phyloP scores from a whole-genome alignment of 1,140 invertebrate genomes.

The Amphibalanus amphitrite region DNA sequence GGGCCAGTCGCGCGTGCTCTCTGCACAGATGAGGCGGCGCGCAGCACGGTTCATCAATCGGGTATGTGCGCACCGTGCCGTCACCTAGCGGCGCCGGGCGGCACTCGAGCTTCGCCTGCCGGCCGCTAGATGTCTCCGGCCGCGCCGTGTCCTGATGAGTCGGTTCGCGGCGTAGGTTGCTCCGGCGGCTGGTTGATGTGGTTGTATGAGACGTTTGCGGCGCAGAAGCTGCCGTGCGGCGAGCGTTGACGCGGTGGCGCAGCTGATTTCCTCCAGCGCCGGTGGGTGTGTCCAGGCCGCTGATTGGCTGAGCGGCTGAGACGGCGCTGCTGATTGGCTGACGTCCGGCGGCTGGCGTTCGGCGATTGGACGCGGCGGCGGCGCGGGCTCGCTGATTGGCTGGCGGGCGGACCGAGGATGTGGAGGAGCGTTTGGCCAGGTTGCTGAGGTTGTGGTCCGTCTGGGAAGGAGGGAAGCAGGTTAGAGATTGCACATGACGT shows the following conservation, averaged over 20 bases:
- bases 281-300: too few relatives aligned
- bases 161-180: too few relatives aligned
- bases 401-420: too few relatives aligned
- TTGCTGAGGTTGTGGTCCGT: not conserved
- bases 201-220: too few relatives aligned
- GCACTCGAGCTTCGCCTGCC: not conserved
- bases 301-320: not conserved
- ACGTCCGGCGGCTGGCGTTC: too few relatives aligned
- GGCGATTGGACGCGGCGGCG: too few relatives aligned
- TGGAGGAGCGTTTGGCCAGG: not conserved
- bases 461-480: not conserved
- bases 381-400: not conserved
- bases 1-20: slow-evolving; percentile 15
- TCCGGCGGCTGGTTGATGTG: too few relatives aligned
- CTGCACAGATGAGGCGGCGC: slow-evolving; percentile 16
- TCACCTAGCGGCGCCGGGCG: too few relatives aligned
- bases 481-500: too few relatives aligned
- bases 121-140: too few relatives aligned
- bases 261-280: not conserved
- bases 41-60: slow-evolving; percentile 18
- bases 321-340: not conserved
- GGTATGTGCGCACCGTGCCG: slow-evolving; percentile 15
- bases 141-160: not conserved
- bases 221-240: too few relatives aligned
- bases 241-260: too few relatives aligned